Conservation (phyloP, 2,113 vertebrate genomes). For the Isurus oxyrinchus region DNA sequence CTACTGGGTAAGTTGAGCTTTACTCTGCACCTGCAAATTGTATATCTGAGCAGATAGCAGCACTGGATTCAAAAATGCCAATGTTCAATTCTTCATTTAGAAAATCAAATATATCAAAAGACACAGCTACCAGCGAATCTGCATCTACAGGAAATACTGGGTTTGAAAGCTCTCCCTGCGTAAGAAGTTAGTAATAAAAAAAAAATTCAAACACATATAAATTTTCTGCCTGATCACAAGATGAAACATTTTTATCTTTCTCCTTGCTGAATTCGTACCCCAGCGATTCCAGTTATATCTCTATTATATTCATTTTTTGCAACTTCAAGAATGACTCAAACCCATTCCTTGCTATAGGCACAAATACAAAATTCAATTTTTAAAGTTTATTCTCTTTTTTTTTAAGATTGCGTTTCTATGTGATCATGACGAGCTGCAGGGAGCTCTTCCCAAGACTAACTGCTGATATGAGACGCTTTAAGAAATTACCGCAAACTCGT, state of each 20-base stretch:
- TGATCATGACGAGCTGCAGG: constrained; percentile 94
- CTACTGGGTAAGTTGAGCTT: background rate
- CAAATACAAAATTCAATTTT: background rate
- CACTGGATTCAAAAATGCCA: background rate
- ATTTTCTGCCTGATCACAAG: background rate
- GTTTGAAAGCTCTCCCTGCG: background rate
- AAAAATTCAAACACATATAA: background rate
- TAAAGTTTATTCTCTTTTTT: background rate
- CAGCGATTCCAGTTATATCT: background rate
- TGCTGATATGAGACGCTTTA: constrained; percentile 83
- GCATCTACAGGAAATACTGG: background rate
- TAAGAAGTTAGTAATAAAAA: background rate
- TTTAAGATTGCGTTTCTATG: constrained; percentile 77
- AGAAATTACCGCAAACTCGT: constrained; percentile 78
- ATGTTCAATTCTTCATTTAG: background rate
- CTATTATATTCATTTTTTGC: background rate
- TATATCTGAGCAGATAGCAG: background rate
- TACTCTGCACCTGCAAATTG: background rate
- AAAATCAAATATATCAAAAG: background rate
- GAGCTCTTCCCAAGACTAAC: constrained; percentile 92
- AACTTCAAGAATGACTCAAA: background rate
- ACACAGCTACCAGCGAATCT: background rate
- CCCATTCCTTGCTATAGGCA: background rate
- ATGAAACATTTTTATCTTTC: background rate
- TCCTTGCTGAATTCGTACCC: background rate